These are phyloP conservation scores for Gryllus bimaculatus DNA, from an alignment of 1,140 invertebrate genomes.

Conservation along the genomic window DNA sequence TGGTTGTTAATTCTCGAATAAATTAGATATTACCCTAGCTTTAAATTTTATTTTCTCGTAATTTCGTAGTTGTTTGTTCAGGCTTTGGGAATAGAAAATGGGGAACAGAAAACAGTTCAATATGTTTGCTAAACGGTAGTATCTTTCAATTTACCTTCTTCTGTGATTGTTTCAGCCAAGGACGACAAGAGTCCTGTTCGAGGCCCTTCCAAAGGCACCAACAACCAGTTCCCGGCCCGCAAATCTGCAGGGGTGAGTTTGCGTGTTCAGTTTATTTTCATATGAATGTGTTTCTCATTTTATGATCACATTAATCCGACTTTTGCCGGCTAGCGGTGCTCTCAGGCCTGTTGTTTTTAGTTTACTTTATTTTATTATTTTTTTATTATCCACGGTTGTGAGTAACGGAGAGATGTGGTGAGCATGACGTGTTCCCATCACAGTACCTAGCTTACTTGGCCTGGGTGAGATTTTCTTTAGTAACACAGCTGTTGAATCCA, in stretches of 20 bases:
- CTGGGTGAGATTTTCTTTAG: too few relatives aligned
- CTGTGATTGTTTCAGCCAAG: constrained; percentile 33
- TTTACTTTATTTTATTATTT: too few relatives aligned
- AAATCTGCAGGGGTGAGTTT: constrained; percentile 40
- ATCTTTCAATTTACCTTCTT: constrained; percentile 11
- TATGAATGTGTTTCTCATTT: background rate
- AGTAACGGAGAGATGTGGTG: too few relatives aligned
- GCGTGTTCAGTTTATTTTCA: background rate
- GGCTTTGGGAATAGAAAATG: background rate
- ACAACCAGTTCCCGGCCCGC: constrained; percentile 34
- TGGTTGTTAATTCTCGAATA: background rate
- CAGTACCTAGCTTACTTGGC: too few relatives aligned
- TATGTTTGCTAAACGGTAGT: background rate
- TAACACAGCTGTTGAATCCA: too few relatives aligned
- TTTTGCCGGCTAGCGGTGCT: too few relatives aligned
- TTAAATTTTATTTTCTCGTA: background rate
- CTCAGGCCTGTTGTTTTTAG: too few relatives aligned
- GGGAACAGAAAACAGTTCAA: background rate
- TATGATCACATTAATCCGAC: too few relatives aligned
- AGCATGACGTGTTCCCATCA: too few relatives aligned
- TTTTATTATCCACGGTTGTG: too few relatives aligned
- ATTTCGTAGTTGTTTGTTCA: background rate
- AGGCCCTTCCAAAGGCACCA: constrained; percentile 34
- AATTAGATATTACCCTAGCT: background rate
- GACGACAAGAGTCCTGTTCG: constrained; percentile 36